These are phyloP conservation scores for Xiphophorus hellerii DNA, from an alignment of 2,113 vertebrate species.

Conservation along the genomic window DNA sequence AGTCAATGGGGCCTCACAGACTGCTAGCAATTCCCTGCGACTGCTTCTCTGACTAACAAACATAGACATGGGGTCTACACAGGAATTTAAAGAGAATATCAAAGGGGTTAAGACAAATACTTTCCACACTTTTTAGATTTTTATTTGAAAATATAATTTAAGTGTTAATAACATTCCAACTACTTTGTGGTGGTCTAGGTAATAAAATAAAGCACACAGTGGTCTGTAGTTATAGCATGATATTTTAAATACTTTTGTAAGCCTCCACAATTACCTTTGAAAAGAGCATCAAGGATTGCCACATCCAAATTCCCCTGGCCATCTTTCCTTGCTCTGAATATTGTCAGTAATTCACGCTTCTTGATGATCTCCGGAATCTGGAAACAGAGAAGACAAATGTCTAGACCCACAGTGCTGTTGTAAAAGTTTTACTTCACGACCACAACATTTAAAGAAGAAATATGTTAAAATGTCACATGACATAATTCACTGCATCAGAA, in stretches of 20 bases:
- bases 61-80: no score
- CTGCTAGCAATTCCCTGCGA: no score
- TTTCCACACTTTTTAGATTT: no score
- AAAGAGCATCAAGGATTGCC: conserved; percentile 92
- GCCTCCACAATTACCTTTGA: conserved; percentile 82
- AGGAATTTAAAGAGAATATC: no score
- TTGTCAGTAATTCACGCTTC: conserved; percentile 85
- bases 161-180: no score
- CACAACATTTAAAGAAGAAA: not conserved
- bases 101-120: no score
- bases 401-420: no score
- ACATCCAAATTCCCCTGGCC: conserved; percentile 90
- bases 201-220: not conserved
- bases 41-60: no score
- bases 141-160: no score
- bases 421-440: not conserved
- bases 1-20: no score
- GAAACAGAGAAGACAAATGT: not conserved
- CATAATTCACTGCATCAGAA: no score
- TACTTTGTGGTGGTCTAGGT: no score
- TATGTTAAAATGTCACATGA: not conserved
- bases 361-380: conserved; percentile 96
- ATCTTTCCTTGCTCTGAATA: conserved; percentile 87
- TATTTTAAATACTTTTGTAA: not conserved
- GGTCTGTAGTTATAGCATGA: not conserved